phyloP scores from a whole-genome alignment of 1,140 invertebrate genomes.

The Epicauta chinensis region DNA sequence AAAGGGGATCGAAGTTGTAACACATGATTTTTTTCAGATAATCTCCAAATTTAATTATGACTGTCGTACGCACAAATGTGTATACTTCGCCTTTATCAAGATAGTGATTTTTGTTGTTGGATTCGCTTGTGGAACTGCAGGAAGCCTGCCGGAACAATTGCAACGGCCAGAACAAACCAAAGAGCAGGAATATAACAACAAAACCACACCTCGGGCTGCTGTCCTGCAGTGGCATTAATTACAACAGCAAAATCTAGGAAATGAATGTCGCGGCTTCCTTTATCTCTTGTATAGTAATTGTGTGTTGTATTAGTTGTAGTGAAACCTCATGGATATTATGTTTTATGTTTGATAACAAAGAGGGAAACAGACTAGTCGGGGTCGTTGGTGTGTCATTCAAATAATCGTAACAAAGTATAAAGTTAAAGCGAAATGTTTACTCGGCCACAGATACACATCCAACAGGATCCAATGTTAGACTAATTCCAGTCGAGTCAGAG shows the following conservation, averaged over 20 bases:
- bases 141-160: slow-evolving; percentile 31
- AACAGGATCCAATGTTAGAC: slow-evolving; percentile 27
- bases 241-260: slow-evolving; percentile 35
- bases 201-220: slow-evolving; percentile 30
- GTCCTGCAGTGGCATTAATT: slow-evolving; percentile 39
- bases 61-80: too few relatives aligned
- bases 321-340: too few relatives aligned
- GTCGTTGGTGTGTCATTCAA: background rate
- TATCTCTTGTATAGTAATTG: slow-evolving; percentile 27
- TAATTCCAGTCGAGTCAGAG: slow-evolving; percentile 22
- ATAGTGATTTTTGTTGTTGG: too few relatives aligned
- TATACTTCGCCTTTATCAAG: too few relatives aligned
- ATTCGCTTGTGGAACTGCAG: slow-evolving; percentile 7
- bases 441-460: slow-evolving; percentile 18
- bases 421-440: slow-evolving; percentile 13
- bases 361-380: background rate
- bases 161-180: slow-evolving; percentile 19
- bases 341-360: slow-evolving; percentile 12
- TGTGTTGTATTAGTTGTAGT: slow-evolving; percentile 11
- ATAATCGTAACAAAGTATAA: slow-evolving; percentile 2
- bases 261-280: slow-evolving; percentile 40
- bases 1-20: too few relatives aligned
- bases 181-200: slow-evolving; percentile 18
- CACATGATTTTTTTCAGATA: too few relatives aligned
- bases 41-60: too few relatives aligned